Conservation (phyloP, 2,797 vertebrate species). For the Helostoma temminkii region DNA sequence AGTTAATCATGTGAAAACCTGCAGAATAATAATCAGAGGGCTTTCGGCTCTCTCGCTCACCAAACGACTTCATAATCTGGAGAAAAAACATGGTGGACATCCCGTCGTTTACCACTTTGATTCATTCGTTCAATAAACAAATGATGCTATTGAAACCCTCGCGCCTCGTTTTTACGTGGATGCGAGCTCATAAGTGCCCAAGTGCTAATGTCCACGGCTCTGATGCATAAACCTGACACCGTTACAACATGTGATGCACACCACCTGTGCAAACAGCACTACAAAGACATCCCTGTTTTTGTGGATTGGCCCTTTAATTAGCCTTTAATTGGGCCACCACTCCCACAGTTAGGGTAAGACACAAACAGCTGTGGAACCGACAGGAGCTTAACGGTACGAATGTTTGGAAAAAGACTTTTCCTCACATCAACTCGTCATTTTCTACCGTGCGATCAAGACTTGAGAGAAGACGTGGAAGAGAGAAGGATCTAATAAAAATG, state of each 20-base stretch:
- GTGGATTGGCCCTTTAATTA: conserved; percentile 75
- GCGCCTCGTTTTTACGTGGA: conserved; percentile 6
- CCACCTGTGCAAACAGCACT: conserved; percentile 81
- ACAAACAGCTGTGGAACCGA: conserved; percentile 50
- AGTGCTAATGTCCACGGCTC: conserved; percentile 35
- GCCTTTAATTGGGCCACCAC: conserved; percentile 73
- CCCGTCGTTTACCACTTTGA: conserved; percentile 23
- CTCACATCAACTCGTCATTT: conserved; percentile 23
- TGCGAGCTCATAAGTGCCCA: conserved; percentile 15
- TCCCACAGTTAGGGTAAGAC: conserved; percentile 54
- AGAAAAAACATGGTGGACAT: background rate
- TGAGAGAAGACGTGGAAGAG: conserved; percentile 18
- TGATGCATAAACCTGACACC: conserved; percentile 69
- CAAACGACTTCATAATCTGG: conserved; percentile 12
- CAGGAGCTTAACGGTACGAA: conserved; percentile 40
- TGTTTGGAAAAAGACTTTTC: conserved; percentile 50
- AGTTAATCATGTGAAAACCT: conserved; percentile 10
- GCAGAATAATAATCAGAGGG: conserved; percentile 21
- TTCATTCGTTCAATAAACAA: conserved; percentile 29
- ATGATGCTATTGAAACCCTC: background rate
- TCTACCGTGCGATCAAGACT: conserved; percentile 33
- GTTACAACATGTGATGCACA: conserved; percentile 70
- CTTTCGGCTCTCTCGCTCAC: background rate
- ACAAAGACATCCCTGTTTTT: conserved; percentile 80
- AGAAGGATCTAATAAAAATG: conserved; percentile 3